Percentiles rank a stretch among this genome's conserved stretches.
phyloP scores from a whole-genome alignment of 2,888 invertebrate species.

The Rhabditoides inermis region DNA sequence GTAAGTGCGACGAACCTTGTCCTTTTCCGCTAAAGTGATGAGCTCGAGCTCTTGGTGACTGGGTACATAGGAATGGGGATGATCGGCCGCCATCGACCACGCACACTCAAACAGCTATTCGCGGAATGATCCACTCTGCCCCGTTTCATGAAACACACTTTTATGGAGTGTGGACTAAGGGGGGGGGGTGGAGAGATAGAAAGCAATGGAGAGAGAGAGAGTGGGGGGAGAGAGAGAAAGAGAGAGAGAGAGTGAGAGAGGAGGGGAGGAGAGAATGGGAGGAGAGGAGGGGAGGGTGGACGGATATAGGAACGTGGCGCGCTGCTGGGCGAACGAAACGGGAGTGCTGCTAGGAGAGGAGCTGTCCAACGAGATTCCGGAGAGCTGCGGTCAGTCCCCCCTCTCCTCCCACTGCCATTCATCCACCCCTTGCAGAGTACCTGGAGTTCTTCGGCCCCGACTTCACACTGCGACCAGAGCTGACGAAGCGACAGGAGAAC shows the following conservation, averaged over 20 bases:
- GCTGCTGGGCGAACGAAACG: conserved; percentile 98
- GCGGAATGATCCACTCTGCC: conserved; percentile 11
- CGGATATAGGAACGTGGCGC: conserved; percentile 98
- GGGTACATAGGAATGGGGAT: no score
- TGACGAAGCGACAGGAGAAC: conserved; percentile 75
- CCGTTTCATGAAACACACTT: conserved; percentile 4
- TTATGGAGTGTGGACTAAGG: conserved; percentile 4
- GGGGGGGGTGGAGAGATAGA: not conserved
- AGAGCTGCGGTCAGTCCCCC: conserved; percentile 35
- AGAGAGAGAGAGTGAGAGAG: conserved; percentile 3
- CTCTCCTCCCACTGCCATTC: no score
- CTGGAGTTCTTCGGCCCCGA: conserved; percentile 94
- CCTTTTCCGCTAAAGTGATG: no score
- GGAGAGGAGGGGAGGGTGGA: not conserved
- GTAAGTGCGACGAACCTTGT: no score
- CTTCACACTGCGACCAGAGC: conserved; percentile 86
- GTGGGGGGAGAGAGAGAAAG: conserved; percentile 11
- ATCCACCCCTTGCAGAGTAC: conserved; percentile 64
- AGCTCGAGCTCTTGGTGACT: conserved; percentile 1
- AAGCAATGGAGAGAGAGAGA: conserved; percentile 3
- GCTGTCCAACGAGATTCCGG: conserved; percentile 84
- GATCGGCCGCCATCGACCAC: no score
- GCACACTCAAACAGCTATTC: no score
- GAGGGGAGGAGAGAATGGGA: conserved; percentile 7
- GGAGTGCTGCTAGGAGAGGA: conserved; percentile 82